Evolutionary conservation across 2,888 invertebrate species (phyloP).

Genomic region (Endomychus coccineus): DNA sequence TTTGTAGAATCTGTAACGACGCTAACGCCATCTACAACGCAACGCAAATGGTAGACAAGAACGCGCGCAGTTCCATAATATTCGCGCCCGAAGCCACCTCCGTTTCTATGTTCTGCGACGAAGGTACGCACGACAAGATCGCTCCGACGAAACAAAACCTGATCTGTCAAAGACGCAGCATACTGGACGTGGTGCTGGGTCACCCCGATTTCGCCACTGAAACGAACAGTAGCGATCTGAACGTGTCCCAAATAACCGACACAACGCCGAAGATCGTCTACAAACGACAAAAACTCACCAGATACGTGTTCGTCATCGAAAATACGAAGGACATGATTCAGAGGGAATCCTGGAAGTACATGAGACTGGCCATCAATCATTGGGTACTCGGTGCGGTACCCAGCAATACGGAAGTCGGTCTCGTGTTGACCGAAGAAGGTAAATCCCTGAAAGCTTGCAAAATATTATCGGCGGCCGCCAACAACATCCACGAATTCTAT

Average conservation of each 20-base stretch:
- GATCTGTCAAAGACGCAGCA: slow-evolving; percentile 53
- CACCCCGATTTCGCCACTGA: slow-evolving; percentile 47
- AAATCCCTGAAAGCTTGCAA: slow-evolving; percentile 37
- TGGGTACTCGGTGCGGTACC: slow-evolving; percentile 52
- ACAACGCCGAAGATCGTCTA: slow-evolving; percentile 47
- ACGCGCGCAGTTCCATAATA: slow-evolving; percentile 48
- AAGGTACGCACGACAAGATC: slow-evolving; percentile 52
- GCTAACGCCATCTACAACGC: slow-evolving; percentile 36
- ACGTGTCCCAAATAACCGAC: slow-evolving; percentile 39
- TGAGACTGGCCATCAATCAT: slow-evolving; percentile 51
- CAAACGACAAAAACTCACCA: slow-evolving; percentile 47
- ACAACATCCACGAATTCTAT: slow-evolving; percentile 31
- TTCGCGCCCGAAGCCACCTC: slow-evolving; percentile 47
- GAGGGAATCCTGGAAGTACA: slow-evolving; percentile 54
- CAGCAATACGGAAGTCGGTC: slow-evolving; percentile 47
- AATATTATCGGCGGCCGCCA: slow-evolving; percentile 34
- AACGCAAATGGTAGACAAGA: slow-evolving; percentile 42
- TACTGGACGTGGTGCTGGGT: slow-evolving; percentile 50
- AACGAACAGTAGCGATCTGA: slow-evolving; percentile 24
- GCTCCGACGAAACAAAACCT: slow-evolving; percentile 61
- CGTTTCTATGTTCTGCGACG: slow-evolving; percentile 56
- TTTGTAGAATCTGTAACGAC: slow-evolving; percentile 34
- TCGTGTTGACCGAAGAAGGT: slow-evolving; percentile 45
- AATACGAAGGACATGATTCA: slow-evolving; percentile 52
- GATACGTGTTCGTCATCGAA: slow-evolving; percentile 52